Conservation (phyloP, 2,888 invertebrate species). For the Heteromurus nitidus region DNA sequence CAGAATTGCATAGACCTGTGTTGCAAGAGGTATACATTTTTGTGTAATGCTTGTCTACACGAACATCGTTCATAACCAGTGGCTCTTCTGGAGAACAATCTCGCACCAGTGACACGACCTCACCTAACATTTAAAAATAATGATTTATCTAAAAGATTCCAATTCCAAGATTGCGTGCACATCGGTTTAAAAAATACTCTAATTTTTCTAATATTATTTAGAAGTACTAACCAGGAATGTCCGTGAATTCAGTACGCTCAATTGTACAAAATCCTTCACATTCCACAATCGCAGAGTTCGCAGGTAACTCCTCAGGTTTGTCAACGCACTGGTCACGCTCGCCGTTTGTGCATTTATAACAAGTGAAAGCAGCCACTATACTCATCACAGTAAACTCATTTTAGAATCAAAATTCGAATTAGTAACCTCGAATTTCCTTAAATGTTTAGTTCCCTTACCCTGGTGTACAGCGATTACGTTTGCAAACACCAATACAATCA, state of each 20-base stretch:
- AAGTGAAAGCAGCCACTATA: conserved; percentile 12
- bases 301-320: conserved; percentile 3
- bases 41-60: conserved; percentile 48
- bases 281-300: background rate
- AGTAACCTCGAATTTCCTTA: no score
- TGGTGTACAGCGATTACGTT: no score
- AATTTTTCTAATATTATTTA: background rate
- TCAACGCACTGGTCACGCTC: conserved; percentile 2
- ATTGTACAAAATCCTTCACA: conserved; percentile 48
- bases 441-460: no score
- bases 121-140: conserved; percentile 2
- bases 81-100: conserved; percentile 32
- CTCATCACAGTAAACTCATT: no score
- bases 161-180: background rate
- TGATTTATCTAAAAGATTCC: background rate
- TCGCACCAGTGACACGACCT: conserved; percentile 11
- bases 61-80: conserved; percentile 21
- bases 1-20: conserved; percentile 27
- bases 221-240: conserved; percentile 40
- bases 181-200: background rate
- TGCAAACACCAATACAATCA: no score
- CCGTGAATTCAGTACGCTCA: conserved; percentile 41
- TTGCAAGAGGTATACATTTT: conserved; percentile 51
- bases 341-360: conserved; percentile 34
- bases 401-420: no score